A percentile compares a stretch with the other conserved stretches of the same genome.
phyloP scores from a whole-genome alignment of 2,113 vertebrate genomes.

The Fregata magnificens region DNA sequence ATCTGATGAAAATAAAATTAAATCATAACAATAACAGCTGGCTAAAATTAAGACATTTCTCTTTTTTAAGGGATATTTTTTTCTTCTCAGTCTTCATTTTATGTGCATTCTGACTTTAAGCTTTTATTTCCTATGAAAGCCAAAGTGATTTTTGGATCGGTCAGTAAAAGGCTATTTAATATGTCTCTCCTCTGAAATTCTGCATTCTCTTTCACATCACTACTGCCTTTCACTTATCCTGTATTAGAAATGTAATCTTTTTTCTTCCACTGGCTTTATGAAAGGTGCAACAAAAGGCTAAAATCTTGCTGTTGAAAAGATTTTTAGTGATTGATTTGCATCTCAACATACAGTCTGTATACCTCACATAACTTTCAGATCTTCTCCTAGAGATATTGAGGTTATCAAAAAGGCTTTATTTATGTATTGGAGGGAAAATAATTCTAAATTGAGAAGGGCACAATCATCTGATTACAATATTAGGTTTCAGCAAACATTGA shows the following conservation, averaged over 20 bases:
- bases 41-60: slow-evolving; percentile 2
- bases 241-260: background rate
- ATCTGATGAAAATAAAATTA: background rate
- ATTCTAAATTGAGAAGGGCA: background rate
- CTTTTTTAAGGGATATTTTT: background rate
- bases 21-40: background rate
- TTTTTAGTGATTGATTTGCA: background rate
- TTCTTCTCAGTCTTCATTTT: background rate
- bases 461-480: background rate
- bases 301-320: background rate
- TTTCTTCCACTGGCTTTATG: background rate
- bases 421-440: background rate
- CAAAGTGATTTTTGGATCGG: background rate
- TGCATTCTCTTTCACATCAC: background rate
- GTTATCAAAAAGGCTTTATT: background rate
- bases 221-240: background rate
- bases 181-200: background rate
- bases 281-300: background rate
- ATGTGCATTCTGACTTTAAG: background rate
- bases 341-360: background rate
- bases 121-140: background rate
- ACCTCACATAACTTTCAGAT: background rate
- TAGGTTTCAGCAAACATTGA: background rate
- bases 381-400: background rate
- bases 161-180: background rate